Evolutionary conservation across 2,888 invertebrate species (phyloP).

Genomic region (Frankliniella intonsa): DNA sequence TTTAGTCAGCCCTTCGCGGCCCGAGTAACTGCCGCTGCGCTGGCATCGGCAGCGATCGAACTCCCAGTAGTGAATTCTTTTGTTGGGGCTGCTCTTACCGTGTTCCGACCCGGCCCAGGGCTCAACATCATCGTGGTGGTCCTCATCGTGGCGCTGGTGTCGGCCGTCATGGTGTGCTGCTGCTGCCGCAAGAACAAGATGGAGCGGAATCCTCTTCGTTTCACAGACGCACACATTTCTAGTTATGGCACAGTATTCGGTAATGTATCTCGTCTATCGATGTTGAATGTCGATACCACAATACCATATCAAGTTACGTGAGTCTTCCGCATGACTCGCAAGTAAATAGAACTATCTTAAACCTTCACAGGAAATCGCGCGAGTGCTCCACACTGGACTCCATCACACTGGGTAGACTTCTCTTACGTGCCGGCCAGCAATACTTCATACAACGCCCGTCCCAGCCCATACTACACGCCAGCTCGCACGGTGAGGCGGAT

Average conservation of each 20-base stretch:
- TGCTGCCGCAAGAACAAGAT: not conserved
- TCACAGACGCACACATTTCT: too few species aligned
- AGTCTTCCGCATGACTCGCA: too few species aligned
- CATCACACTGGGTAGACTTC: not conserved
- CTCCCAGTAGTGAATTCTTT: not conserved
- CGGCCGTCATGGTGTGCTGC: not conserved
- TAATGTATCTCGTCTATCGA: too few species aligned
- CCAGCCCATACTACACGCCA: not conserved
- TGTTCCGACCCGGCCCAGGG: not conserved
- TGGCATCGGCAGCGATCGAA: too few species aligned
- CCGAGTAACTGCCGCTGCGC: too few species aligned
- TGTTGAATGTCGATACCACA: too few species aligned
- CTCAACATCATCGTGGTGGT: not conserved
- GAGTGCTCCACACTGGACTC: not conserved
- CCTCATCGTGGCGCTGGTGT: not conserved
- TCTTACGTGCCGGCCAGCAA: not conserved
- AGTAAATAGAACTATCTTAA: too few species aligned
- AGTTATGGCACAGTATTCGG: too few species aligned
- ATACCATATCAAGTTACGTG: too few species aligned
- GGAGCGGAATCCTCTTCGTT: too few species aligned
- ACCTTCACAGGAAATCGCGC: not conserved
- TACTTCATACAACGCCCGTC: not conserved
- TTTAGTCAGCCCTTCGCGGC: not conserved
- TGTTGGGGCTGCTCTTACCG: not conserved
- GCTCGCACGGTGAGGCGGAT: not conserved